Base-by-base conservation (phyloP, 2,797 vertebrate genomes). In the Kryptopterus vitreolus region DNA sequence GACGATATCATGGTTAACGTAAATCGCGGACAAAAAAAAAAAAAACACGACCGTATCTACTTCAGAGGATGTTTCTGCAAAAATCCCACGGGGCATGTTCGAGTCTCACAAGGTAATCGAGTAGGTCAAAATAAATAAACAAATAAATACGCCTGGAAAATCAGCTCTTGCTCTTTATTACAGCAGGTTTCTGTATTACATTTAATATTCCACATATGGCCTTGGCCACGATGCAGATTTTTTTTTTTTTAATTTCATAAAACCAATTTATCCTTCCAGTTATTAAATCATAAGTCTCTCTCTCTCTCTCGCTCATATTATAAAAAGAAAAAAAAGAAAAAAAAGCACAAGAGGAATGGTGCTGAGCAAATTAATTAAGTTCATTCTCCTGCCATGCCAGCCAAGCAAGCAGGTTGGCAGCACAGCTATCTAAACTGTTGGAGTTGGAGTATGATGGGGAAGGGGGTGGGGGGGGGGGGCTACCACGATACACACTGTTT, bases 301-400 rank as follows among this genome's bases (percentile, higher is more conserved):
- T 48, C 57, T 35, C 78, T 77, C 58, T 63, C 52, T 73, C 76
- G 65, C 73, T 76, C 46, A 65, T 77, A n/a, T n/a, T n/a, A n/a
- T n/a, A n/a, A n/a, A n/a, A n/a, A n/a, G n/a, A n/a, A n/a, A n/a
- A n/a, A n/a, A n/a, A n/a, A n/a, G n/a, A n/a, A n/a, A n/a, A n/a
- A 77, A 77, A 74, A 35, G 38, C 43, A 80, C 35, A 68, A 43
- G 70, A 55, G 31, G 22, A 55, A 55, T 35, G 61, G 66, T 69
- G 15, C 72, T 80, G 77, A 62, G 76, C 62, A 26, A 74, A 75
- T 85, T n/a, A 59, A 79, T 76, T 59, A 72, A 52, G 69, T 52
- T 77, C 50, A 74, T 73, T 65, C 77, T 73, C 76, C 31, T 74
- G 76, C 13, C 10, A 20, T 59, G 57, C n/a, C 55, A 79, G 63